Conservation (phyloP, 2,797 vertebrate genomes). For the Pygocentrus nattereri region DNA sequence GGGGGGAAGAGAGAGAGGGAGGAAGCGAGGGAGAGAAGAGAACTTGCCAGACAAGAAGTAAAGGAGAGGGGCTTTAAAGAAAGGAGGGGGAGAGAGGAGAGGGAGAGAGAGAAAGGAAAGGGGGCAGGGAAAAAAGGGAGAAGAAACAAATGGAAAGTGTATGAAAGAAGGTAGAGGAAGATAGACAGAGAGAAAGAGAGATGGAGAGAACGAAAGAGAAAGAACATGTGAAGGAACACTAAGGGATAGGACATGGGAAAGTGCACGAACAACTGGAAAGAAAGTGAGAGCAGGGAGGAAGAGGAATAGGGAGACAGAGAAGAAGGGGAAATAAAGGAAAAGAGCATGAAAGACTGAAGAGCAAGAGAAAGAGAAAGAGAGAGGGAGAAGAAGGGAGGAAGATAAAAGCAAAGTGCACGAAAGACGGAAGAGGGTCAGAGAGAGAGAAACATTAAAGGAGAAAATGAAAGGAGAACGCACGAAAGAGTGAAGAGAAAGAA, state of each 20-base stretch:
- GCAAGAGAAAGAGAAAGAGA: neutral
- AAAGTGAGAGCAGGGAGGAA: neutral
- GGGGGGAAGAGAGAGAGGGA: neutral
- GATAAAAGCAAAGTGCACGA: slow-evolving; percentile 2
- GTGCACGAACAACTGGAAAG: slow-evolving; percentile 10
- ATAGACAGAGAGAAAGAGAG: neutral
- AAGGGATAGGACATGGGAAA: too few relatives aligned
- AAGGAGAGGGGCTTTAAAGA: neutral
- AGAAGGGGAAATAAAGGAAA: neutral
- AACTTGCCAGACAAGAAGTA: neutral
- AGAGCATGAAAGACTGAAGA: neutral
- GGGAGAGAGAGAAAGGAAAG: neutral
- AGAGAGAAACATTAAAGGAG: neutral
- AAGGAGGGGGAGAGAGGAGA: neutral
- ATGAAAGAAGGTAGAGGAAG: too few relatives aligned
- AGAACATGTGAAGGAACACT: neutral
- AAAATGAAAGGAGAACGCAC: neutral
- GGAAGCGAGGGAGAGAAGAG: neutral
- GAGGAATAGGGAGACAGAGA: neutral
- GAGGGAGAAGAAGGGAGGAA: neutral
- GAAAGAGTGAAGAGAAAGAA: neutral
- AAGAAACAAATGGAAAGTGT: neutral
- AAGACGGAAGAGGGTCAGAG: neutral
- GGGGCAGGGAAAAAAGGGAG: too few relatives aligned
- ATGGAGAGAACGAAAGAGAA: neutral